Base-by-base conservation (phyloP, 2,888 invertebrate species). In the Pristionchus arcanus region DNA sequence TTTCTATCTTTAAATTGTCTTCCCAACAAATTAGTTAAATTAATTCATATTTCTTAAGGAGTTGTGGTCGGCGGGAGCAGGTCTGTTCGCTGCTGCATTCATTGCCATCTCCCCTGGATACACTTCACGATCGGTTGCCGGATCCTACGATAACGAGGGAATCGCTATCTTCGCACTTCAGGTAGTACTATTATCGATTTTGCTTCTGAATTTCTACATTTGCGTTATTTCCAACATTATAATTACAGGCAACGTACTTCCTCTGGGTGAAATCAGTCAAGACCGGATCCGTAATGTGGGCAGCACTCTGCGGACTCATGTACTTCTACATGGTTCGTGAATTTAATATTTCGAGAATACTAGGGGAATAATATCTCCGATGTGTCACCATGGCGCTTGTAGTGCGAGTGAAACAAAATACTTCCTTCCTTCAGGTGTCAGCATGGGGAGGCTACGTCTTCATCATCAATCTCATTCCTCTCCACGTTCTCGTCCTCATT, bases 401-500 rank as follows among this genome's bases (percentile, higher is more conserved):
- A 28, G 42, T 49, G 13, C 19, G 28, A 19, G 55, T 31, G 31
- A 84, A 42, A 34, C 55, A 9, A 42, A 49, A 21, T 15, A n/a
- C 21, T 34, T 31, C 34, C 74, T 34, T 86, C 96, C 13, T 68
- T 28, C 25, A 87, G 87, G 87, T 99, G 3, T 99, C 98, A 91
- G 99, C 99, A 92, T 99, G 99, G 99, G 99, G 99, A 93, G 99
- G 99, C 92, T 99, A 99, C 95, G 99, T 99, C 71, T 99, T 99
- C 95, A 99, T 99, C 94, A 99, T 99, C 95, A 99, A 99, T 96
- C 96, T 99, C 95, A 99, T 99, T 93, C 99, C 99, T 0, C 96
- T 99, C 21, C 99, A 99, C 95, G 98, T 98, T 9, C 98, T 99
- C 96, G 97, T 97, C 3, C 96, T 99, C 71, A 91, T 95, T 81